phyloP scores from a whole-genome alignment of 1,140 invertebrate species.

The Prorops nasuta region DNA sequence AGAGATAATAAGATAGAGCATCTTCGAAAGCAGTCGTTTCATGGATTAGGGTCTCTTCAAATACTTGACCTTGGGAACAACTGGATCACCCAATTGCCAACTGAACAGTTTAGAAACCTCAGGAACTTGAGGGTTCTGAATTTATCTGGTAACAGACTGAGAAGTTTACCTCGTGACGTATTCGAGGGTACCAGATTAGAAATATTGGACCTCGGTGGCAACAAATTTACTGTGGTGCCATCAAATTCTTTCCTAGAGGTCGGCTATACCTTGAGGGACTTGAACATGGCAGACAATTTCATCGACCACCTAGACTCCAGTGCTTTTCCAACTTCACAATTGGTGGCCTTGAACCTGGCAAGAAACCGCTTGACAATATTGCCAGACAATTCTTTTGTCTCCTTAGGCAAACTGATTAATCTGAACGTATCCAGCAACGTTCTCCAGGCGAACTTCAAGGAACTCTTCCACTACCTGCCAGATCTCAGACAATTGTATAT shows the following conservation, averaged over 20 bases:
- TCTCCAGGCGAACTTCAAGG: slow-evolving; percentile 83
- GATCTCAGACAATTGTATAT: slow-evolving; percentile 74
- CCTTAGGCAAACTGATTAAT: slow-evolving; percentile 72
- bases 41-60: slow-evolving; percentile 71
- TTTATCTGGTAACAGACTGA: slow-evolving; percentile 73
- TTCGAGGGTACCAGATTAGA: slow-evolving; percentile 79
- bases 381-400: slow-evolving; percentile 85
- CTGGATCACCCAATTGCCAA: slow-evolving; percentile 71
- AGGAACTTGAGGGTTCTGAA: slow-evolving; percentile 74
- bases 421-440: slow-evolving; percentile 79
- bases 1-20: slow-evolving; percentile 71
- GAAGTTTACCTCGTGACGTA: slow-evolving; percentile 73
- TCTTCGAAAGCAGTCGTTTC: slow-evolving; percentile 74
- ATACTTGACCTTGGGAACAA: slow-evolving; percentile 79
- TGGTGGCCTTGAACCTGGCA: slow-evolving; percentile 76
- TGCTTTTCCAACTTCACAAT: slow-evolving; percentile 78
- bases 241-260: slow-evolving; percentile 70
- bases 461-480: slow-evolving; percentile 84
- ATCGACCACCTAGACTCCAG: slow-evolving; percentile 85
- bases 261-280: slow-evolving; percentile 70
- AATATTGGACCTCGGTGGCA: slow-evolving; percentile 75
- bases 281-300: slow-evolving; percentile 77
- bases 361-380: slow-evolving; percentile 80
- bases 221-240: slow-evolving; percentile 75
- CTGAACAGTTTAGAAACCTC: slow-evolving; percentile 80